Evolutionary conservation across 2,888 invertebrate species (phyloP), one percentile per base, ranked within the genome.

Genomic region (Idaea dimidiata): DNA sequence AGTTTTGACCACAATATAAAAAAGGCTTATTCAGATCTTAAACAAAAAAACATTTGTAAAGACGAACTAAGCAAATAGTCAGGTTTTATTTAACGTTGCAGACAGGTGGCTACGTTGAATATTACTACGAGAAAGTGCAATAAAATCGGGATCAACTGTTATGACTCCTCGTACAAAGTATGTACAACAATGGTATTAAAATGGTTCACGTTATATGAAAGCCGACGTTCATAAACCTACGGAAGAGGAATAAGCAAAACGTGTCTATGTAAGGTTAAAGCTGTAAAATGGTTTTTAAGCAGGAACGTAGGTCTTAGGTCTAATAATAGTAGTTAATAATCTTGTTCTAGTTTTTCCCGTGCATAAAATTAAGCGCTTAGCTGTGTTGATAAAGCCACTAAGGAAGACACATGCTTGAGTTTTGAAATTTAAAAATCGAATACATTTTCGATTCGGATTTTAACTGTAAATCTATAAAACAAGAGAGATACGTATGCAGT

Each of bases 71-170:
- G 56, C 56, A 18, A 56, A 56, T 56, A 56, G 56, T 56, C 33
- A 65, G 60, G 58, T 61, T 63, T 70, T 64, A 63, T 59, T 59
- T 62, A 62, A 61, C 60, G 66, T 63, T 60, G 60, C 71, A 66
- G 73, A 67, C 75, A 76, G 70, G 67, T 79, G 71, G 72, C 68
- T 72, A 74, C 73, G 80, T 74, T 75, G 79, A 81, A 85, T 85
- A 86, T 79, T 86, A 84, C 86, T 81, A 78, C 78, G 77, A 72
- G 75, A 79, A 57, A 81, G 73, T 81, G 90, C 87, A 90, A 90
- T 90, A 89, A 89, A 88, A 87, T 83, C 84, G 84, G 87, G 86
- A 89, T 90, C 88, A 86, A 81, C 87, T 82, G 87, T 85, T 87
- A 88, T 87, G 84, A 86, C 82, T 82, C 78, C 83, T 78, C 83